Conservation (phyloP, 1,140 invertebrate genomes). For the Dreissena rostriformis region DNA sequence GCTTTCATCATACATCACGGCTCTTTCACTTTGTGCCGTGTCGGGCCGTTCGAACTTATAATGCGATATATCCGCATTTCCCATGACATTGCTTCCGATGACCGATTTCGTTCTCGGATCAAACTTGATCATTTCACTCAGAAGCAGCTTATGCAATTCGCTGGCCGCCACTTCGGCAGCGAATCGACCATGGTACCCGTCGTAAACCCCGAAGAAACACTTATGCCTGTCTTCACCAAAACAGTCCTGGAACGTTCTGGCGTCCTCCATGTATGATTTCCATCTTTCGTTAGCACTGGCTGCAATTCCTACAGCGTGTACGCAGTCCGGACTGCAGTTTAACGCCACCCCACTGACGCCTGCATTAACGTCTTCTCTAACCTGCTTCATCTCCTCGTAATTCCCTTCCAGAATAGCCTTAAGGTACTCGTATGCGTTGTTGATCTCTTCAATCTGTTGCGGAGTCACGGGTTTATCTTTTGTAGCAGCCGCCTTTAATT, state of each 20-base stretch:
- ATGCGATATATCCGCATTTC: constrained; percentile 65
- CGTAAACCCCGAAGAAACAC: constrained; percentile 78
- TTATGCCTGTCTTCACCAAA: constrained; percentile 78
- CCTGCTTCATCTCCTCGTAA: constrained; percentile 60
- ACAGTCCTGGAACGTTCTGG: constrained; percentile 75
- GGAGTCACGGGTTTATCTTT: constrained; percentile 64
- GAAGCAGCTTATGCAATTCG: constrained; percentile 76
- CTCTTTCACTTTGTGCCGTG: constrained; percentile 67
- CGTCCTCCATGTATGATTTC: constrained; percentile 79
- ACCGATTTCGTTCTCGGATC: constrained; percentile 74
- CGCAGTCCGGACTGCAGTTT: constrained; percentile 74
- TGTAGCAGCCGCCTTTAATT: constrained; percentile 61
- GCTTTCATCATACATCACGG: constrained; percentile 72
- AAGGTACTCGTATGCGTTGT: constrained; percentile 78
- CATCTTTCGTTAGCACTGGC: constrained; percentile 72
- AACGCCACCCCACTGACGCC: constrained; percentile 67
- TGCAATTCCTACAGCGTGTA: constrained; percentile 75
- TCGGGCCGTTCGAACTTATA: constrained; percentile 72
- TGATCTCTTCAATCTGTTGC: constrained; percentile 69
- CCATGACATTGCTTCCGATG: constrained; percentile 60
- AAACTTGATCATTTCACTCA: constrained; percentile 76
- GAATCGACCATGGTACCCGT: constrained; percentile 78
- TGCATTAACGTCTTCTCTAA: constrained; percentile 63
- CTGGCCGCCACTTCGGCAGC: constrained; percentile 76
- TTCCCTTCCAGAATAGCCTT: constrained; percentile 73